These are phyloP conservation scores for Drosophila rhopaloa DNA, from an alignment of 1,140 invertebrate species.

Conservation along the genomic window DNA sequence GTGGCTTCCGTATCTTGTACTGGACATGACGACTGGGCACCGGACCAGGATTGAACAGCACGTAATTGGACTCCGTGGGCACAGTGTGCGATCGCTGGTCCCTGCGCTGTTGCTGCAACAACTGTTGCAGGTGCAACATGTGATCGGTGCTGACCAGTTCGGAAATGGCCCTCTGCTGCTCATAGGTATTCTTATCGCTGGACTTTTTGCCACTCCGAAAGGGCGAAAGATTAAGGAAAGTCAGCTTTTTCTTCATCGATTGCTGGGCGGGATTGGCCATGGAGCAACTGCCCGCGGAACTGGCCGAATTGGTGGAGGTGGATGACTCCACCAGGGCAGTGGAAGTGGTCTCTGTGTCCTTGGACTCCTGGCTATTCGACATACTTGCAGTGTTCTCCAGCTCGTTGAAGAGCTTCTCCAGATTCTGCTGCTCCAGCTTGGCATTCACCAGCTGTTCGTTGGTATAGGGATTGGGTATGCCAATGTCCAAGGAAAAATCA, in stretches of 20 bases:
- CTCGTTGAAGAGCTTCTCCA: slow-evolving; percentile 52
- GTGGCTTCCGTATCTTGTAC: slow-evolving; percentile 79
- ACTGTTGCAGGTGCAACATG: slow-evolving; percentile 74
- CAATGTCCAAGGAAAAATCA: slow-evolving; percentile 72
- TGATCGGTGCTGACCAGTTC: slow-evolving; percentile 75
- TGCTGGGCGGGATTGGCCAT: slow-evolving; percentile 46
- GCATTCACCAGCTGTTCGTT: slow-evolving; percentile 77
- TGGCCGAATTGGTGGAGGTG: slow-evolving; percentile 70
- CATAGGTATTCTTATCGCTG: slow-evolving; percentile 3
- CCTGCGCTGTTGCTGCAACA: slow-evolving; percentile 57
- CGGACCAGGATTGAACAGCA: slow-evolving; percentile 80
- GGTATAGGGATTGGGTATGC: slow-evolving; percentile 78
- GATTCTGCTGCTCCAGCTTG: slow-evolving; percentile 68
- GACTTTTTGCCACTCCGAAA: slow-evolving; percentile 62
- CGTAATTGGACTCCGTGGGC: slow-evolving; percentile 82
- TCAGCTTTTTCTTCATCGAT: slow-evolving; percentile 70
- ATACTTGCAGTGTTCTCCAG: slow-evolving; percentile 65
- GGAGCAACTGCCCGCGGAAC: slow-evolving; percentile 60
- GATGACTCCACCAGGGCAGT: slow-evolving; percentile 79
- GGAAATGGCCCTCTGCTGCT: slow-evolving; percentile 65
- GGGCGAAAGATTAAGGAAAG: slow-evolving; percentile 78
- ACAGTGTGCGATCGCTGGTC: slow-evolving; percentile 75
- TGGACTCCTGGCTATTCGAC: slow-evolving; percentile 81
- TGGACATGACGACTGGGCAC: slow-evolving; percentile 83
- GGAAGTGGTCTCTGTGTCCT: slow-evolving; percentile 79